Percentiles rank a stretch among this genome's conserved stretches.
phyloP scores from a whole-genome alignment of 2,888 invertebrate genomes.

The Oligia latruncula region DNA sequence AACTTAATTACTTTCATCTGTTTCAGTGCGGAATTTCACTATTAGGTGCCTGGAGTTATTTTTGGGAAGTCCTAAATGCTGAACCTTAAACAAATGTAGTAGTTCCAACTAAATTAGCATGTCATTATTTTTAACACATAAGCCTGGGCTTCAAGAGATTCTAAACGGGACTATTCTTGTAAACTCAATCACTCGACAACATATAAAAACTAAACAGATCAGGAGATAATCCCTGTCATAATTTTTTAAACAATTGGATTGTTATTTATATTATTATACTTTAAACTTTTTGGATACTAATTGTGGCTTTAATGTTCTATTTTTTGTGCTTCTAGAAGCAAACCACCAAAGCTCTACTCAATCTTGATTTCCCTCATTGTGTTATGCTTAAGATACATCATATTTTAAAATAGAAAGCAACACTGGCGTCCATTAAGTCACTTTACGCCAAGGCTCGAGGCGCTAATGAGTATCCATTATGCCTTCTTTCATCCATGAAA shows the following conservation, averaged over 20 bases:
- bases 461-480: constrained; percentile 58
- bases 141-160: background rate
- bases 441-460: constrained; percentile 38
- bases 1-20: constrained; percentile 65
- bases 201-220: background rate
- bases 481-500: constrained; percentile 54
- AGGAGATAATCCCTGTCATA: background rate
- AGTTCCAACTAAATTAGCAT: background rate
- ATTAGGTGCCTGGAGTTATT: constrained; percentile 10
- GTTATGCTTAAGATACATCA: constrained; percentile 22
- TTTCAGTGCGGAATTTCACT: constrained; percentile 43
- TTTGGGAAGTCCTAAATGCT: background rate
- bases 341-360: background rate
- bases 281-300: background rate
- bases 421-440: constrained; percentile 51
- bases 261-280: background rate
- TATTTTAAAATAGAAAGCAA: constrained; percentile 25
- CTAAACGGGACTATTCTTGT: background rate
- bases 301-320: background rate
- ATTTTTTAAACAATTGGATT: background rate
- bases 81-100: background rate
- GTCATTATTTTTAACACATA: background rate
- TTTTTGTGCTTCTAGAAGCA: constrained; percentile 1
- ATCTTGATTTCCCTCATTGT: constrained; percentile 20
- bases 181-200: background rate